phyloP scores from a whole-genome alignment of 1,140 invertebrate genomes.

The Apolygus lucorum region DNA sequence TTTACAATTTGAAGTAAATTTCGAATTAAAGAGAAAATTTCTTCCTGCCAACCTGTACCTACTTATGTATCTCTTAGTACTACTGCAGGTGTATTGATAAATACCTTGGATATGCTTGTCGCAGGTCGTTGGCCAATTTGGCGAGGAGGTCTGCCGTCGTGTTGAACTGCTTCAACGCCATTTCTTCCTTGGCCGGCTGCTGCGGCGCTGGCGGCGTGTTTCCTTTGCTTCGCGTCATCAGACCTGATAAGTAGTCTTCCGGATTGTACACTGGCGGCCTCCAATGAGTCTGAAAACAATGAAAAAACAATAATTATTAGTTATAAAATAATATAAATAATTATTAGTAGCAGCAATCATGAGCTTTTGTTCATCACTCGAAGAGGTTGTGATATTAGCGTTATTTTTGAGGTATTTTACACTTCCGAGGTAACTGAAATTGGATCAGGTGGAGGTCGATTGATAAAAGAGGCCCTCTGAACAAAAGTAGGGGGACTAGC shows the following conservation, averaged over 20 bases:
- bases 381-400: neutral
- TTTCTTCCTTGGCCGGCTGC: constrained; percentile 50
- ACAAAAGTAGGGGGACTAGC: no score
- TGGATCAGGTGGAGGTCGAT: no score
- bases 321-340: no score
- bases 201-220: constrained; percentile 26
- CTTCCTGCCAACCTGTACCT: no score
- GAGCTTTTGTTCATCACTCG: neutral
- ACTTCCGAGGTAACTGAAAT: neutral
- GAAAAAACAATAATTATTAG: constrained; percentile 19
- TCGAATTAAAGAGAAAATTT: no score
- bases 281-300: constrained; percentile 57
- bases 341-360: no score
- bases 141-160: constrained; percentile 78
- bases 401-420: neutral
- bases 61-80: no score
- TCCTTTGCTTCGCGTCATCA: constrained; percentile 62
- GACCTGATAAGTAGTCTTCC: constrained; percentile 66
- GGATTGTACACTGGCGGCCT: constrained; percentile 77
- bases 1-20: no score
- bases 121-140: constrained; percentile 74
- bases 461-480: no score
- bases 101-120: constrained; percentile 81
- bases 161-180: constrained; percentile 76
- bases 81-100: no score